These are phyloP conservation scores for Enteromius radiatus DNA, from an alignment of 2,797 vertebrate species.

Conservation along the genomic window DNA sequence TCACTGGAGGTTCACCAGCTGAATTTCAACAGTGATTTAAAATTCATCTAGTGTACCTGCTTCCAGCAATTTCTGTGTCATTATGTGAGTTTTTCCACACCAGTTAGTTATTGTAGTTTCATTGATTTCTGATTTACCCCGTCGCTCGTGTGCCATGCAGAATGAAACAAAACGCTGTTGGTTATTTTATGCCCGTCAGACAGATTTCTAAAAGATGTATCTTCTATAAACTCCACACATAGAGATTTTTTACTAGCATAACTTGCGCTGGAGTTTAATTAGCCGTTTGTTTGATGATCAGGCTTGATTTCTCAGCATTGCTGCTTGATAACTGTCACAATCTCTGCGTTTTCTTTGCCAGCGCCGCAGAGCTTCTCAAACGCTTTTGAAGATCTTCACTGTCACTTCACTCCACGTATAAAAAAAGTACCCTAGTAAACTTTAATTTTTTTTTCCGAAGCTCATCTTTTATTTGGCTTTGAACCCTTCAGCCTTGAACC, in stretches of 20 bases:
- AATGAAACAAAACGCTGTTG: neutral
- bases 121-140: neutral
- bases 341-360: neutral
- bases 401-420: neutral
- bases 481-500: constrained; percentile 15
- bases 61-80: neutral
- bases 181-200: neutral
- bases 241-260: neutral
- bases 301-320: neutral
- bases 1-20: neutral
- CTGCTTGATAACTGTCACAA: neutral
- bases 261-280: neutral
- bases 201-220: neutral
- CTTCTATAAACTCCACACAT: neutral
- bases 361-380: neutral
- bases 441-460: neutral
- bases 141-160: neutral
- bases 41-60: neutral
- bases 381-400: neutral
- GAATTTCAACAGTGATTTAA: neutral
- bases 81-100: neutral
- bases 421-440: neutral
- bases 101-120: neutral
- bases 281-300: neutral
- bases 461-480: constrained; percentile 2